A percentile compares a stretch with the other conserved stretches of the same genome.
Conservation (phyloP, 2,888 invertebrate species). For the Tribolium freemani region DNA sequence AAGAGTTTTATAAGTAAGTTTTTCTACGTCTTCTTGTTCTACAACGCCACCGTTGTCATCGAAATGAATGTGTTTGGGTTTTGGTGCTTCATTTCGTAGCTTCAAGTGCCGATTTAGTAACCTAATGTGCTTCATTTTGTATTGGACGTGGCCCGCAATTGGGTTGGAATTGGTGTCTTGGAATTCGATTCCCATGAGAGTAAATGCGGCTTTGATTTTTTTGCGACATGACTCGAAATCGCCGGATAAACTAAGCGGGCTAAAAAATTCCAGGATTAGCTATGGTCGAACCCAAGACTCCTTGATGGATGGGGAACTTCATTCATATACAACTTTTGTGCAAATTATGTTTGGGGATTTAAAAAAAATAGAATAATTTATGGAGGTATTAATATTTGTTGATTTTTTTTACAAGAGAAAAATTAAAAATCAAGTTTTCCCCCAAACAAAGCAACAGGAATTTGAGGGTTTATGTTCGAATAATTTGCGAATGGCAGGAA, state of each 20-base stretch:
- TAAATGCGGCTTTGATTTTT: slow-evolving; percentile 76
- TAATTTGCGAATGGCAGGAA: no score
- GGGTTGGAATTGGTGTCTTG: slow-evolving; percentile 62
- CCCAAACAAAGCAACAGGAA: no score
- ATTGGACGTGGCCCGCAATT: slow-evolving; percentile 74
- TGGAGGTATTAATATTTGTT: no score
- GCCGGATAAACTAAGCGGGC: not conserved
- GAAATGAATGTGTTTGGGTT: slow-evolving; percentile 75
- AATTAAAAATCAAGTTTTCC: no score
- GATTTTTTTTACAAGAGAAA: no score
- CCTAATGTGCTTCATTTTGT: slow-evolving; percentile 75
- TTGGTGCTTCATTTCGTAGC: slow-evolving; percentile 64
- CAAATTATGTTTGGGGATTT: no score
- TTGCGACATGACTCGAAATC: slow-evolving; percentile 59
- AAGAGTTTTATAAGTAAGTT: not conserved
- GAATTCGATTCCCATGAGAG: slow-evolving; percentile 74
- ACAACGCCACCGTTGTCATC: slow-evolving; percentile 77
- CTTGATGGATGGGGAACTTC: no score
- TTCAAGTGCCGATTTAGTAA: slow-evolving; percentile 72
- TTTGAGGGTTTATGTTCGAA: no score
- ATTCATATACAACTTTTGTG: no score
- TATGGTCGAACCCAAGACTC: no score
- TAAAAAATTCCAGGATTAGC: no score
- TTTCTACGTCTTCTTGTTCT: not conserved
- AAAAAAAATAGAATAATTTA: no score